Percentiles rank a stretch among this genome's conserved stretches.
phyloP scores from a whole-genome alignment of 2,113 vertebrate species.

The Pavo muticus region DNA sequence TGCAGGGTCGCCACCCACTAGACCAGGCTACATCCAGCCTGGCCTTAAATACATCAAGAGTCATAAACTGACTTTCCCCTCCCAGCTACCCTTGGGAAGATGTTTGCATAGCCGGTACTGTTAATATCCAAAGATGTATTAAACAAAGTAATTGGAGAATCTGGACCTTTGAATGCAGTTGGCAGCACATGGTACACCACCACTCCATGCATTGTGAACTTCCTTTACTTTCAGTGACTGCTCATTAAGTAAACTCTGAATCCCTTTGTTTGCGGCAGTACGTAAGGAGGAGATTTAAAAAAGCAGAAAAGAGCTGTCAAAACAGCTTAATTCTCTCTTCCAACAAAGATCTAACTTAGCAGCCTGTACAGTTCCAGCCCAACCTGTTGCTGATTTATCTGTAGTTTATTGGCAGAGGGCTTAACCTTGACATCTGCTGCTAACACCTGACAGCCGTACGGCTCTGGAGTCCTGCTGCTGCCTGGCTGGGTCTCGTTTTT shows the following conservation, averaged over 20 bases:
- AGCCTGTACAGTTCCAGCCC: background rate
- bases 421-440: background rate
- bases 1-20: no score
- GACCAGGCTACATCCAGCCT: no score
- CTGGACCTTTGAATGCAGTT: background rate
- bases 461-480: background rate
- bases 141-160: background rate
- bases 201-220: background rate
- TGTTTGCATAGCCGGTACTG: background rate
- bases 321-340: background rate
- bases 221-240: background rate
- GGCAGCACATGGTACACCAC: background rate
- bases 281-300: background rate
- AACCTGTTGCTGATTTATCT: background rate
- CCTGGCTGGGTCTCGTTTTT: background rate
- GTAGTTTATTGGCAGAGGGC: background rate
- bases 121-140: background rate
- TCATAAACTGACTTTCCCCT: background rate
- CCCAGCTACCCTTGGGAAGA: background rate
- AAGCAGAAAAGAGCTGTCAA: conserved; percentile 5
- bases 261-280: background rate
- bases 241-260: conserved; percentile 10
- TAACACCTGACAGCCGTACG: background rate
- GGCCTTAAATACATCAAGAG: background rate
- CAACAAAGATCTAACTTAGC: background rate